Evolutionary conservation across 35 echinoderm and acorn worm species (phyloP), one percentile per base, ranked within the genome.

Genomic region (Apostichopus japonicus): DNA sequence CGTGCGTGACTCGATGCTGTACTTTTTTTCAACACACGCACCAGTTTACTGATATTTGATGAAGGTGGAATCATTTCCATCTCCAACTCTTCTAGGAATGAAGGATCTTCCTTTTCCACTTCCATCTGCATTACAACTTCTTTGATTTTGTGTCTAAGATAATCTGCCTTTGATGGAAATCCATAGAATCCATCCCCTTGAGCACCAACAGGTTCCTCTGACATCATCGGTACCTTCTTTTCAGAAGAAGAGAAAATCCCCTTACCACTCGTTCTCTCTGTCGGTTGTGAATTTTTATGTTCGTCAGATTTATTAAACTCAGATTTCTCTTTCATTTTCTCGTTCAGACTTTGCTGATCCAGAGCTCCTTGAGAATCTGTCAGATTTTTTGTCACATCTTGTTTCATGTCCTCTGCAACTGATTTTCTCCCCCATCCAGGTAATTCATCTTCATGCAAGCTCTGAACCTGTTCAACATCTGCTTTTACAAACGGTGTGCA

Each of bases 101-200:
- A 10, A 67, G 63, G 19, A 5, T 67, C 11, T 67, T 67, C 63
- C 10, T 67, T 9, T 67, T 67, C 63, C 4, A 5, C 19, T 67
- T 67, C 11, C 11, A 15, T 8, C 19, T 67, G 63, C 63, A 67
- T 55, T 8, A 83, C 5, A 2, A 6, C 51, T 15, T 53, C 8
- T 55, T 15, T 83, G 3, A 83, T 83, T 17, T 83, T 83, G 54
- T 55, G 33, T 54, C 51, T 83, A 21, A 83, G 79, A 83, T 83
- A 83, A 6, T 83, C 79, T 55, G 79, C 79, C 51, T 55, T 24
- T 33, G 79, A 83, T 54, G 79, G 79, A 83, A 83, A 83, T 10
- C 79, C 79, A 83, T 53, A 83, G 54, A 53, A 83, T 19, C 19
- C 14, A 3, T 33, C 17, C 1, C 1, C 52, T 54, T 6, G 6